Base-by-base conservation (phyloP, 2,888 invertebrate genomes). In the Sisyra nigra region DNA sequence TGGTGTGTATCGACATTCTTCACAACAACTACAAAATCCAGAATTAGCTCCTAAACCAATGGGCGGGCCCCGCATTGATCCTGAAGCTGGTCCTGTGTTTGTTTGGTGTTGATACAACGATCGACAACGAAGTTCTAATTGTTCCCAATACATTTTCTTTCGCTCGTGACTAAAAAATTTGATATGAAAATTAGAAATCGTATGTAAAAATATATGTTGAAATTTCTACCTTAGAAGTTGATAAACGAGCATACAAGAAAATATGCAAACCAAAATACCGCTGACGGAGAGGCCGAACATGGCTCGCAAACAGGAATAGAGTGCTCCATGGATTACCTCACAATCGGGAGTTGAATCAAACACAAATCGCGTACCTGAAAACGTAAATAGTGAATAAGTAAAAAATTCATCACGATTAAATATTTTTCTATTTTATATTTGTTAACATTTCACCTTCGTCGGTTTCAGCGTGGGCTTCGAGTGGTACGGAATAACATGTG, bases 121-220 rank as follows among this genome's bases (percentile, higher is more conserved):
- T 47, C 88, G 69, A 58, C 89, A 85, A 44, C 87, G 69, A 42
- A 88, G 61, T 58, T 89, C 89, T 60, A 91, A 57, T 63, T 91
- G 88, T 54, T 88, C 88, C 89, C 91, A 91, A 60, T 91, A 91
- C 81, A 87, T 88, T 65, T 89, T 91, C 67, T 91, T 91, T 48
- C 86, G 80, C 62, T 91, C 91, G 57, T 91, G 91, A 51, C 88
- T 87, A 56, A 3, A n/a, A n/a, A n/a, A n/a, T n/a, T n/a, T n/a
- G n/a, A 63, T 57, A 48, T 43, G 40, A 45, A 46, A 45, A 47
- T 44, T 13, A 48, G 44, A 48, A 44, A 36, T 31, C 40, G 18
- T 45, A 44, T 40, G 30, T n/a, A n/a, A 38, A 34, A 18, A 13
- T 35, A 32, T 39, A n/a, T n/a, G n/a, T n/a, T 39, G 10, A 33